Percentiles rank a stretch among this genome's conserved stretches.
These are phyloP conservation scores for Ennomos fuscantarius DNA, from an alignment of 2,888 invertebrate species.

Conservation along the genomic window DNA sequence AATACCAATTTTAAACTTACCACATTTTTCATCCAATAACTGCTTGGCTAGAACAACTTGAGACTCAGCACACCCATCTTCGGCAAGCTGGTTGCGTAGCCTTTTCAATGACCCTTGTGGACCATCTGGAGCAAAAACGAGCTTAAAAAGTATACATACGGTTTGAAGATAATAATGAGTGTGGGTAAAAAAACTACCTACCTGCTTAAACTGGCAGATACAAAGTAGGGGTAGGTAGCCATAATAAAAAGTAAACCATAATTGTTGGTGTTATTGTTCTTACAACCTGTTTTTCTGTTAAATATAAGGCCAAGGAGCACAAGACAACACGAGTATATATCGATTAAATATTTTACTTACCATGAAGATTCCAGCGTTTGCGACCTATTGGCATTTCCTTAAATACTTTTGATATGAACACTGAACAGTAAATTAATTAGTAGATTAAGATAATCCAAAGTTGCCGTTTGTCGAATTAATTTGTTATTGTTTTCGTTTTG, in stretches of 20 bases:
- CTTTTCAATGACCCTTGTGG: constrained; percentile 87
- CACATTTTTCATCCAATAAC: constrained; percentile 91
- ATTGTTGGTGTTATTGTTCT: too few relatives aligned
- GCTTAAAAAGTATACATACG: constrained; percentile 56
- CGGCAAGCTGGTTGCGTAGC: constrained; percentile 90
- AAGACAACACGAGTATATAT: constrained; percentile 17
- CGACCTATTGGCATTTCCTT: constrained; percentile 86
- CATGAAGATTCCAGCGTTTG: constrained; percentile 91
- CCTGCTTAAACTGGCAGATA: too few relatives aligned
- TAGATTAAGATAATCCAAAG: background rate
- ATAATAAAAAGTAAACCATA: too few relatives aligned
- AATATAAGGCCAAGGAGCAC: background rate
- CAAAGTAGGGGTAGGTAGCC: too few relatives aligned
- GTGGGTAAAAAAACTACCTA: too few relatives aligned
- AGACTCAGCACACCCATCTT: constrained; percentile 95
- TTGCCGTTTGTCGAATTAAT: too few relatives aligned
- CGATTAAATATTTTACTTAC: constrained; percentile 71
- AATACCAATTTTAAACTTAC: constrained; percentile 71
- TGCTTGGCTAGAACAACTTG: constrained; percentile 95
- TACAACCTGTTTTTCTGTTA: too few relatives aligned
- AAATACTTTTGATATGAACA: constrained; percentile 24
- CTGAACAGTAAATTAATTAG: constrained; percentile 21
- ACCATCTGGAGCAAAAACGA: constrained; percentile 83
- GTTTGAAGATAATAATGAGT: background rate
- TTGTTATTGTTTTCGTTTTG: constrained; percentile 16